Percentiles rank a stretch among this genome's conserved stretches.
These are phyloP conservation scores for Eilema depressum DNA, from an alignment of 2,888 invertebrate genomes.

Conservation along the genomic window DNA sequence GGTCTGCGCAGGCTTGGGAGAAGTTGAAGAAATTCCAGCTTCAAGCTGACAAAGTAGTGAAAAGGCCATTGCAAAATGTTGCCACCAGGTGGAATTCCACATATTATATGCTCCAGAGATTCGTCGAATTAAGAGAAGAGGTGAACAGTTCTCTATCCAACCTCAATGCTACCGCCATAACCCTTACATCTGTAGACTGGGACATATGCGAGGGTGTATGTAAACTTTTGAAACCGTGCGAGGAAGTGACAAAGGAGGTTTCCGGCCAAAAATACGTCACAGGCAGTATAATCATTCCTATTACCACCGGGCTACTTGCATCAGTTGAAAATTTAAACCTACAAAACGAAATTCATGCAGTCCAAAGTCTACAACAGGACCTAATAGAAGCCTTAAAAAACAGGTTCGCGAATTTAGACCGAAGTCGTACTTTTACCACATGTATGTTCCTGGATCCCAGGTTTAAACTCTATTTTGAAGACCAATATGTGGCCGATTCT, in stretches of 20 bases:
- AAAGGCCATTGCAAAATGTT: slow-evolving; percentile 28
- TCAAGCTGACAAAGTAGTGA: slow-evolving; percentile 7
- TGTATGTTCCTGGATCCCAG: no score
- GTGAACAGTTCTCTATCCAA: slow-evolving; percentile 23
- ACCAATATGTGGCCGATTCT: no score
- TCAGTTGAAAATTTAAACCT: no score
- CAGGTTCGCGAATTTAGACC: no score
- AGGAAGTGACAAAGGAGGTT: slow-evolving; percentile 18
- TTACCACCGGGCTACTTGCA: no score
- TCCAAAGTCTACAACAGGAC: no score
- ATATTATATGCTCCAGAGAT: slow-evolving; percentile 31
- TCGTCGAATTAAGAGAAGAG: slow-evolving; percentile 25
- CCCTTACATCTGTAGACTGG: slow-evolving; percentile 10
- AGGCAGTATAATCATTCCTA: no score
- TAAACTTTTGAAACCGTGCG: slow-evolving; percentile 14
- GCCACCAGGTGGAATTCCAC: slow-evolving; percentile 31
- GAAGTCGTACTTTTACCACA: no score
- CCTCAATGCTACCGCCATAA: slow-evolving; percentile 19
- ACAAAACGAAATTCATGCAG: no score
- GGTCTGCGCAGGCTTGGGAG: slow-evolving; percentile 17
- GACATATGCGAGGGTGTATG: slow-evolving; percentile 6
- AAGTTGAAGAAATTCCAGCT: slow-evolving; percentile 15
- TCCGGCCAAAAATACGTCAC: slow-evolving; percentile 16
- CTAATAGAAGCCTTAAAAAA: no score
- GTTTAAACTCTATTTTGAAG: no score